Evolutionary conservation across 2,113 vertebrate genomes (phyloP).

Genomic region (Panthera tigris): DNA sequence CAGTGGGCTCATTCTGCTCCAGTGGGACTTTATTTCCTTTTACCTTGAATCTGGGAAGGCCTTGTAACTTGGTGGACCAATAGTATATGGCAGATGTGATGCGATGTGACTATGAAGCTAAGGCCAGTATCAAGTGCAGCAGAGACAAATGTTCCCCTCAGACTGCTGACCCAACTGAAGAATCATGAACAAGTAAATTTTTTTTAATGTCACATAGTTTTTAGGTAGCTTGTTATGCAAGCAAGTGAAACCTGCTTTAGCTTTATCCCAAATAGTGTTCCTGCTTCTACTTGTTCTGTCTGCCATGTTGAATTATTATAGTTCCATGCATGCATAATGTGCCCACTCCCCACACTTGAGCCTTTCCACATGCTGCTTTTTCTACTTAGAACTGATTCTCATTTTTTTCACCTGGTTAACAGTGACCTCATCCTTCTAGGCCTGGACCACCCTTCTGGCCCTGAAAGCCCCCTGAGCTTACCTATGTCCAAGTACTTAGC

Average conservation of each 20-base stretch:
- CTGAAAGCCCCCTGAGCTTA: background rate
- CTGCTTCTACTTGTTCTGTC: background rate
- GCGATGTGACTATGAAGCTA: background rate
- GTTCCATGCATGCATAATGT: background rate
- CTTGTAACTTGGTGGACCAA: background rate
- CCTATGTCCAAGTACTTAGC: background rate
- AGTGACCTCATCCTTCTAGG: background rate
- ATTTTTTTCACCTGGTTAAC: background rate
- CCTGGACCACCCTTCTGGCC: no score
- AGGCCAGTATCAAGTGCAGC: accelerated
- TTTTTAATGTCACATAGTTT: background rate
- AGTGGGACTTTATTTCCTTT: background rate
- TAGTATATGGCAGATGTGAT: background rate
- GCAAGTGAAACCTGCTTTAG: background rate
- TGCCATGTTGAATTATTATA: background rate
- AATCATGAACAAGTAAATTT: background rate
- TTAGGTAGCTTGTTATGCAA: accelerated
- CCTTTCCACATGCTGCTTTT: background rate
- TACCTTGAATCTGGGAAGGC: background rate
- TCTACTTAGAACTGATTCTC: background rate
- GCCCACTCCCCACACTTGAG: background rate
- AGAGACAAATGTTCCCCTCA: background rate
- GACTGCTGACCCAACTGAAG: background rate
- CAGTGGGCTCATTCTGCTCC: background rate
- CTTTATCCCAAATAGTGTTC: background rate